Evolutionary conservation across 2,888 invertebrate genomes (phyloP).

Genomic region (Ectobius pallidus): DNA sequence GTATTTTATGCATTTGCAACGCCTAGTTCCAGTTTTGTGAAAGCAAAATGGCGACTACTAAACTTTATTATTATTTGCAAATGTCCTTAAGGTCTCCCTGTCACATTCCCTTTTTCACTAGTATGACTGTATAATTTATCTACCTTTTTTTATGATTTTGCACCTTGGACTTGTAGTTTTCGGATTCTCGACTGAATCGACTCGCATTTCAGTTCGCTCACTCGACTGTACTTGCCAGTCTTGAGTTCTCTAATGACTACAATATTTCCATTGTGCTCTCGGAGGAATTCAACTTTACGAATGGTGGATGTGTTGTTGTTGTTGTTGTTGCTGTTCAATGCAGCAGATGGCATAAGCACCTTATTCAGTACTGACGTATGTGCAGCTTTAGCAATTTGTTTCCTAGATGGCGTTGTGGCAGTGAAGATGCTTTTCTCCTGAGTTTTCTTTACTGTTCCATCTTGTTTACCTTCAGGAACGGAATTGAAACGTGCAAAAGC

Average conservation of each 20-base stretch:
- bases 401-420: background rate
- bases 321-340: background rate
- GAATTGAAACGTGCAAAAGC: conserved; percentile 33
- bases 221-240: conserved; percentile 56
- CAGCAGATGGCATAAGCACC: background rate
- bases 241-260: conserved; percentile 57
- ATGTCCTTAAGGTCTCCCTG: too few relatives aligned
- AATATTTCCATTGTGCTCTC: conserved; percentile 56
- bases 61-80: too few relatives aligned
- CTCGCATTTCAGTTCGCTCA: conserved; percentile 59
- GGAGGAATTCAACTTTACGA: conserved; percentile 53
- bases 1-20: too few relatives aligned
- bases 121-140: too few relatives aligned
- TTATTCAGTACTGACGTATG: conserved; percentile 32
- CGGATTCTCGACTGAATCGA: conserved; percentile 58
- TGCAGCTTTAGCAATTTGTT: conserved; percentile 32
- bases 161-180: conserved; percentile 54
- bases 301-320: background rate
- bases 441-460: background rate
- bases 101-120: too few relatives aligned
- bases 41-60: too few relatives aligned
- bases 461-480: conserved; percentile 11
- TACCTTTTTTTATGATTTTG: conserved; percentile 14
- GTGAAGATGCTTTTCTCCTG: background rate
- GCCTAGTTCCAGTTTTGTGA: too few relatives aligned